Evolutionary conservation across 1,140 invertebrate species (phyloP).

Genomic region (Drosophila bocqueti): DNA sequence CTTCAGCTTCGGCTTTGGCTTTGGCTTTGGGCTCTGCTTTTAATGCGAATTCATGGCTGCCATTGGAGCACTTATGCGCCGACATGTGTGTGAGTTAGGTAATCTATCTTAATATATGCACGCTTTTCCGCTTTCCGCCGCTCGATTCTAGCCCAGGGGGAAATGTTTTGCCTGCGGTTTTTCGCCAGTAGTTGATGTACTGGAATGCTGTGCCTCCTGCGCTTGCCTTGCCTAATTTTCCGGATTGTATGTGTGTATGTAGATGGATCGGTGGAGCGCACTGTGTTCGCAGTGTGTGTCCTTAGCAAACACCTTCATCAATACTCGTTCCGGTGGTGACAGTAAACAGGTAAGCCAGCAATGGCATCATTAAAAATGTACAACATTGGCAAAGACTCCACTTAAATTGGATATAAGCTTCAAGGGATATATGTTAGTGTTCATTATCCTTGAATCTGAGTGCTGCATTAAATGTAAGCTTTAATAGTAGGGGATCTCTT

Average conservation of each 20-base stretch:
- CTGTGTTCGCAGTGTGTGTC: conserved; percentile 14
- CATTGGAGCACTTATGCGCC: conserved; percentile 65
- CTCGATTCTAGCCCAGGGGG: conserved; percentile 4
- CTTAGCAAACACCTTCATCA: conserved; percentile 44
- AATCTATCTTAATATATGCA: conserved; percentile 83
- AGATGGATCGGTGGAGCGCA: conserved; percentile 11
- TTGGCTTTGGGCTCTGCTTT: conserved; percentile 40
- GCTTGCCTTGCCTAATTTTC: conserved; percentile 62
- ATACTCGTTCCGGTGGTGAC: conserved; percentile 41
- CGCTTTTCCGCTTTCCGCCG: conserved; percentile 19
- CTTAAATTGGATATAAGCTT: not conserved
- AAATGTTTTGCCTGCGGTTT: conserved; percentile 40
- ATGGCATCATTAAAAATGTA: conserved; percentile 44
- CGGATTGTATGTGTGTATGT: conserved; percentile 15
- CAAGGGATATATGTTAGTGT: not conserved
- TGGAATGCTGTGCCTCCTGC: conserved; percentile 33
- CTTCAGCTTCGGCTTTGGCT: conserved; percentile 6
- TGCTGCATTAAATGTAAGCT: not conserved
- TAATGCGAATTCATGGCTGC: conserved; percentile 76
- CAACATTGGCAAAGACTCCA: not conserved
- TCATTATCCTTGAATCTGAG: not conserved
- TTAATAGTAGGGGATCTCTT: not conserved
- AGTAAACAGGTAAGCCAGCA: conserved; percentile 30
- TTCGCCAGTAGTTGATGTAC: conserved; percentile 38
- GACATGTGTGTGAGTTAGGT: conserved; percentile 41